These are phyloP conservation scores for Spilarctia lutea DNA, from an alignment of 2,888 invertebrate genomes.

Conservation along the genomic window DNA sequence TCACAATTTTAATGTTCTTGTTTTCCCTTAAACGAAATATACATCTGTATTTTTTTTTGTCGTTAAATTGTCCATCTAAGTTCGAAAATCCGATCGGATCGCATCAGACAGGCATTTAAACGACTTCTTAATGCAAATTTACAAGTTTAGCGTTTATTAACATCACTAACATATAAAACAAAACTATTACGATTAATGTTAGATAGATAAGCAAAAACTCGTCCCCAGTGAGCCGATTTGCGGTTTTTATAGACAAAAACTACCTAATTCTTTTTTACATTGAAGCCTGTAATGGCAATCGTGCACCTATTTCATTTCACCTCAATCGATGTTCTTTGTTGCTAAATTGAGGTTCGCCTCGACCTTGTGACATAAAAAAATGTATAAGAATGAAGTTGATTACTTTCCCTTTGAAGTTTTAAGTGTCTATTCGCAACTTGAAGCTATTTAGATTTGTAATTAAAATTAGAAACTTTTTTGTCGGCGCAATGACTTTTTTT, in stretches of 20 bases:
- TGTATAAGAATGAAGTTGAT: conserved; percentile 58
- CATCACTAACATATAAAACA: conserved; percentile 17
- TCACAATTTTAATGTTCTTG: background rate
- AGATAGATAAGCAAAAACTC: conserved; percentile 42
- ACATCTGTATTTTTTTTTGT: background rate
- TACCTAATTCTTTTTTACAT: conserved; percentile 45
- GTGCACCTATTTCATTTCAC: conserved; percentile 55
- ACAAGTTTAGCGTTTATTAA: background rate
- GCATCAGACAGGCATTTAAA: background rate
- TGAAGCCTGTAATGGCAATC: conserved; percentile 52
- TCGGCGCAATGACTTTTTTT: conserved; percentile 39
- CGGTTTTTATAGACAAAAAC: conserved; percentile 54
- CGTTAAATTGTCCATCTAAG: background rate
- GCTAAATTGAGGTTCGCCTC: conserved; percentile 63
- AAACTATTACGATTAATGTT: conserved; percentile 23
- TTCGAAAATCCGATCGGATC: background rate
- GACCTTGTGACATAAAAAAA: conserved; percentile 62
- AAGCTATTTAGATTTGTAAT: conserved; percentile 66
- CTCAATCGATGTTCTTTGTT: conserved; percentile 64
- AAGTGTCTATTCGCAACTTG: conserved; percentile 60
- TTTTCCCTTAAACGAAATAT: background rate
- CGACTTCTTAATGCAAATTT: background rate
- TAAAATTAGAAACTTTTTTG: conserved; percentile 59
- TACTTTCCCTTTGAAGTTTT: conserved; percentile 68
- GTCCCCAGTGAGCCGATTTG: conserved; percentile 44